A percentile compares a stretch with the other conserved stretches of the same genome.
phyloP scores from a whole-genome alignment of 2,888 invertebrate genomes.

The Scelioninae gen. 1 region DNA sequence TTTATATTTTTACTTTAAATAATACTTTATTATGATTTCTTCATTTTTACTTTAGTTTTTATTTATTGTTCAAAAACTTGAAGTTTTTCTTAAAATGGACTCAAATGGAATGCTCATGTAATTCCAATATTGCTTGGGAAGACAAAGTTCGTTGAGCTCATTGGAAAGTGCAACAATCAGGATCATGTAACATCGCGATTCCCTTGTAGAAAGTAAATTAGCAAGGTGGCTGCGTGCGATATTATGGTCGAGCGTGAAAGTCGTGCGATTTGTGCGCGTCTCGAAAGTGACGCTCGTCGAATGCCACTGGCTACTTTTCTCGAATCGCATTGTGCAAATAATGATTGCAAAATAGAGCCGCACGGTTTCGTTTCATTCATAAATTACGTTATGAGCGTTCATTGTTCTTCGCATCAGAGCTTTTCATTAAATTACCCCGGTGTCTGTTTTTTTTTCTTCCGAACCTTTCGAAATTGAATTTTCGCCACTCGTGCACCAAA shows the following conservation, averaged over 20 bases:
- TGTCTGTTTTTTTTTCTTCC: neutral
- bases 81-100: too few species aligned
- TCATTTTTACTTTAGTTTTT: too few species aligned
- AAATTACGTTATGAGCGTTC: slow-evolving; percentile 41
- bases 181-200: slow-evolving; percentile 58
- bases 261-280: slow-evolving; percentile 72
- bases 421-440: slow-evolving; percentile 24
- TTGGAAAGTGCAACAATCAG: slow-evolving; percentile 49
- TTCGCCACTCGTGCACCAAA: slow-evolving; percentile 1
- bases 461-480: slow-evolving; percentile 16
- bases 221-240: slow-evolving; percentile 60
- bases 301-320: slow-evolving; percentile 55
- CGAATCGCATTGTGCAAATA: slow-evolving; percentile 49
- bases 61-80: too few species aligned
- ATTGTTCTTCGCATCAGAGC: slow-evolving; percentile 38
- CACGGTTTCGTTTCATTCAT: slow-evolving; percentile 60
- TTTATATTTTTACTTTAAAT: too few species aligned
- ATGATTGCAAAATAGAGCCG: slow-evolving; percentile 37
- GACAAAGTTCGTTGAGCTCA: slow-evolving; percentile 40
- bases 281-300: slow-evolving; percentile 64
- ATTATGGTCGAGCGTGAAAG: slow-evolving; percentile 75
- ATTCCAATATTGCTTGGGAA: neutral
- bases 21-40: too few species aligned
- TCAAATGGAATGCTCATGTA: too few species aligned
- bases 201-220: slow-evolving; percentile 77